A percentile compares a stretch with the other conserved stretches of the same genome.
phyloP scores from a whole-genome alignment of 2,113 vertebrate genomes.

The Epinephelus lanceolatus region DNA sequence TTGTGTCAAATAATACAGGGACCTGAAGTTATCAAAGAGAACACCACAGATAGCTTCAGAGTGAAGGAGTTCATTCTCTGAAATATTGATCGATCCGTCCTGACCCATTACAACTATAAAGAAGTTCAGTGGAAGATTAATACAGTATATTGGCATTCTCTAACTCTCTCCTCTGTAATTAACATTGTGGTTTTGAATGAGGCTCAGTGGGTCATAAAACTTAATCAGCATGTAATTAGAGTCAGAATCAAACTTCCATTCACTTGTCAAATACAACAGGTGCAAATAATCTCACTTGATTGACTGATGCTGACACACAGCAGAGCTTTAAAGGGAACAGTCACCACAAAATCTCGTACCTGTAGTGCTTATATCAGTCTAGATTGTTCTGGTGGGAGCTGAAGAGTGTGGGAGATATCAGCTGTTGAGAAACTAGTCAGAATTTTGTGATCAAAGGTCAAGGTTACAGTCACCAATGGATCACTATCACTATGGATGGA shows the following conservation, averaged over 20 bases:
- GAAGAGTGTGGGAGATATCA: too few species aligned
- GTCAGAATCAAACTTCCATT: constrained; percentile 38
- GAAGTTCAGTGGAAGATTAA: background rate
- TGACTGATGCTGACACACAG: constrained; percentile 4
- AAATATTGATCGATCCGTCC: background rate
- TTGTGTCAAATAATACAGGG: background rate
- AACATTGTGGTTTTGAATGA: constrained; percentile 43
- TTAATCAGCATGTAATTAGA: constrained; percentile 45
- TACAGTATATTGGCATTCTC: constrained; percentile 18
- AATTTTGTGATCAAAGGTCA: too few species aligned
- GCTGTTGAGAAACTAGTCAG: too few species aligned
- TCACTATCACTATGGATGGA: too few species aligned
- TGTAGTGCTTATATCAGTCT: too few species aligned
- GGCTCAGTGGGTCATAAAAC: constrained; percentile 26
- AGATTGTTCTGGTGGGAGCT: too few species aligned
- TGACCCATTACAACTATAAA: constrained; percentile 37
- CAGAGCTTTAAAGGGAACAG: too few species aligned
- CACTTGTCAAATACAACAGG: constrained; percentile 34
- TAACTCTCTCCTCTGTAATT: constrained; percentile 47
- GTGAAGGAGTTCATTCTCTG: background rate
- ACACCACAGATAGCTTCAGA: background rate
- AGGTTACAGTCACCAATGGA: too few species aligned
- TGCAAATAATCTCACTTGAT: constrained; percentile 16
- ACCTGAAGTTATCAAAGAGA: background rate
- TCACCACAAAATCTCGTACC: too few species aligned